phyloP scores from a whole-genome alignment of 2,113 vertebrate genomes.

The Polypterus senegalus region DNA sequence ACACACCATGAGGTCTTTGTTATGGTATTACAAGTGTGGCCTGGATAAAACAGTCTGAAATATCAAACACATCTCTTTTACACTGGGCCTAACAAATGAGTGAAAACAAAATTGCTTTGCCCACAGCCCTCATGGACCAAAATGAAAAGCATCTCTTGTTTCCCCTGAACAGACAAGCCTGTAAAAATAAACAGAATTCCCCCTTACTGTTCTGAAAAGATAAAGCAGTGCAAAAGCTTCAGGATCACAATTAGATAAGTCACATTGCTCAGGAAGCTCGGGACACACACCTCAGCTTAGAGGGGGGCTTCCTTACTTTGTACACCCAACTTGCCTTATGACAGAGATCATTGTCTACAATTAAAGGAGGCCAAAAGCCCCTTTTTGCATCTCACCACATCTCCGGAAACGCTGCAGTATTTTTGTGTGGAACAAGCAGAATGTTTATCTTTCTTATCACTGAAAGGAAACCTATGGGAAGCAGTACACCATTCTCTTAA shows the following conservation, averaged over 20 bases:
- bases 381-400: slow-evolving; percentile 26
- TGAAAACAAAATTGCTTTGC: slow-evolving; percentile 33
- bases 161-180: slow-evolving; percentile 34
- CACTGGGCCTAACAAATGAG: slow-evolving; percentile 8
- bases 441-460: slow-evolving; percentile 53
- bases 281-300: slow-evolving; percentile 16
- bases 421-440: slow-evolving; percentile 18
- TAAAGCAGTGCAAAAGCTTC: slow-evolving; percentile 19
- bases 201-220: slow-evolving; percentile 21
- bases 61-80: too few relatives aligned
- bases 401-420: slow-evolving; percentile 28
- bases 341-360: slow-evolving; percentile 33
- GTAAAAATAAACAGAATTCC: slow-evolving; percentile 49
- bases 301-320: slow-evolving; percentile 48
- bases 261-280: slow-evolving; percentile 27
- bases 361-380: slow-evolving; percentile 21
- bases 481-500: slow-evolving; percentile 31
- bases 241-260: slow-evolving; percentile 19
- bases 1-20: too few relatives aligned
- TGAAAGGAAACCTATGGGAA: slow-evolving; percentile 56
- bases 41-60: too few relatives aligned
- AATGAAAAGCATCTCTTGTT: slow-evolving; percentile 36
- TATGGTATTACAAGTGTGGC: too few relatives aligned
- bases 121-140: slow-evolving; percentile 39
- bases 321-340: slow-evolving; percentile 24